Percentiles rank a stretch among this genome's conserved stretches.
Evolutionary conservation across 2,797 vertebrate species (phyloP).

Genomic region (Phoebastria nigripes): DNA sequence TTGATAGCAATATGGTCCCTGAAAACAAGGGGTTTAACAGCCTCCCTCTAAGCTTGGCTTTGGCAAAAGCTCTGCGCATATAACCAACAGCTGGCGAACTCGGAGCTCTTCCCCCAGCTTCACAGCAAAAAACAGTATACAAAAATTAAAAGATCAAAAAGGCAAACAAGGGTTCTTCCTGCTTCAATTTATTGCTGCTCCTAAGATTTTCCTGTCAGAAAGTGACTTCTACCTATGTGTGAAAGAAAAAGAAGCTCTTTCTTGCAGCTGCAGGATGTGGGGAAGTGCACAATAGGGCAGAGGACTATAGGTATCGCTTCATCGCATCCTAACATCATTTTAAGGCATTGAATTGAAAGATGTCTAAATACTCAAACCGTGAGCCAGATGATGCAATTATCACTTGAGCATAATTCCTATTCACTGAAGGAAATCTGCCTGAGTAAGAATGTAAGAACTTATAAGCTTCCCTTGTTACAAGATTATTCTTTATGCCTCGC

Average conservation of each 20-base stretch:
- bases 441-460: not conserved
- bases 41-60: not conserved
- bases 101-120: not conserved
- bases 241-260: not conserved
- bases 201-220: not conserved
- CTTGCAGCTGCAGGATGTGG: not conserved
- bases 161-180: not conserved
- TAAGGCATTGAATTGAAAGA: not conserved
- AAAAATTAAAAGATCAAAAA: not conserved
- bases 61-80: not conserved
- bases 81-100: not conserved
- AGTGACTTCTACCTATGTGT: not conserved
- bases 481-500: not conserved
- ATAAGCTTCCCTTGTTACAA: not conserved
- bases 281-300: not conserved
- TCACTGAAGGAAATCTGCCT: constrained; percentile 6
- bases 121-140: not conserved
- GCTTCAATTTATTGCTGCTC: not conserved
- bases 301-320: not conserved
- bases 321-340: not conserved
- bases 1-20: not conserved
- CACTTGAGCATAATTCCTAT: constrained; percentile 24
- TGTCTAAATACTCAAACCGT: not conserved
- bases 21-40: not conserved
- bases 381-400: constrained; percentile 14